phyloP scores from a whole-genome alignment of 2,113 vertebrate genomes.

The Aplodontia rufa region DNA sequence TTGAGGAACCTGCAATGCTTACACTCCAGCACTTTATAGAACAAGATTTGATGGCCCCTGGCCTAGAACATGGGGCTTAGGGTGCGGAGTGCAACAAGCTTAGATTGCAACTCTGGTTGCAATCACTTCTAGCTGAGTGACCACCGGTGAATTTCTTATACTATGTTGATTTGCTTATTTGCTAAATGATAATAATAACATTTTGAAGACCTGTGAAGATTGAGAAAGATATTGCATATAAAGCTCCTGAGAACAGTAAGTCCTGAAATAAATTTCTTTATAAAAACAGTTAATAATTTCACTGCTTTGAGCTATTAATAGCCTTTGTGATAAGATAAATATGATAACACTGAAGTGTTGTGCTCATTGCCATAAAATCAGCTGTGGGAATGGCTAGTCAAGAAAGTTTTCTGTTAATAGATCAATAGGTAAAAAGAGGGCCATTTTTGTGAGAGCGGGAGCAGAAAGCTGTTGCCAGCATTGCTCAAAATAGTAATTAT shows the following conservation, averaged over 20 bases:
- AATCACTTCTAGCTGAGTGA: background rate
- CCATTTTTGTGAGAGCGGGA: background rate
- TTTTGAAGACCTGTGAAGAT: background rate
- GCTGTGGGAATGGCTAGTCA: background rate
- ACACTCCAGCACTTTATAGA: background rate
- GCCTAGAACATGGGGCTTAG: background rate
- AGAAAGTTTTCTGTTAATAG: constrained; percentile 43
- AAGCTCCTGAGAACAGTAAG: background rate
- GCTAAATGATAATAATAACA: background rate
- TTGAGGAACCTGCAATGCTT: background rate
- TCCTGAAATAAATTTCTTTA: background rate
- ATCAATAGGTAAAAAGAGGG: background rate
- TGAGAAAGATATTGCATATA: background rate
- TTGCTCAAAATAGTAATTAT: background rate
- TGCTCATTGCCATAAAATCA: background rate
- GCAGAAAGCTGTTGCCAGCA: background rate
- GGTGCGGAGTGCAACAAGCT: background rate
- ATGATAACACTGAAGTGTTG: background rate
- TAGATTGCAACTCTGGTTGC: background rate
- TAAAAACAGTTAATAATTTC: constrained; percentile 29
- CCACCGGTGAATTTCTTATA: background rate
- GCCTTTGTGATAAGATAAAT: constrained; percentile 32
- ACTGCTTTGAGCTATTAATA: constrained; percentile 7
- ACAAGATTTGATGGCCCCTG: background rate
- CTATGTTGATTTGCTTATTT: background rate